These are phyloP conservation scores for Artibeus jamaicensis DNA, from an alignment of 2,797 vertebrate genomes.

Conservation along the genomic window DNA sequence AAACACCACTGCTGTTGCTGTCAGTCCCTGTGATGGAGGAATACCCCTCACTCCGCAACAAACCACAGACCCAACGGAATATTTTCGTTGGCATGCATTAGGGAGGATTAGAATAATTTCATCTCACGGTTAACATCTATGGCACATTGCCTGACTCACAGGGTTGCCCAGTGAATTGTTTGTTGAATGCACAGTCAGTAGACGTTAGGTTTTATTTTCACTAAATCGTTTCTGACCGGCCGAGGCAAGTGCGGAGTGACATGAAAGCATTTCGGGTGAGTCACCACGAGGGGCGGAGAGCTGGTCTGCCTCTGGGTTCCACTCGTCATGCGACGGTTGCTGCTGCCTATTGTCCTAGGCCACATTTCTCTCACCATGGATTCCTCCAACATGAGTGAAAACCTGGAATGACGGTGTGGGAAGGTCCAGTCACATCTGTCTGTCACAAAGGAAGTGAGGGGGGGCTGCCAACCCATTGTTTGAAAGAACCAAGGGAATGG, in stretches of 20 bases:
- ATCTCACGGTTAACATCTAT: neutral
- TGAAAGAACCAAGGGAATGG: constrained; percentile 55
- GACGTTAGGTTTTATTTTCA: neutral
- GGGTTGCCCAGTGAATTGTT: fast-evolving
- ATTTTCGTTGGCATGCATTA: neutral
- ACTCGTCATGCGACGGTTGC: neutral
- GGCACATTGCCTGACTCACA: fast-evolving
- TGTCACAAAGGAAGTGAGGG: constrained; percentile 79
- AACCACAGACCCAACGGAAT: neutral
- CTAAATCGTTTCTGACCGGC: fast-evolving
- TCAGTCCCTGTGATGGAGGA: neutral
- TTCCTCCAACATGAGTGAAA: constrained; percentile 50
- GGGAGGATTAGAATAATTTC: neutral
- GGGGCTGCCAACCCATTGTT: constrained; percentile 79
- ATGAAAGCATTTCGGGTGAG: neutral
- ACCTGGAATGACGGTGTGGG: constrained; percentile 47
- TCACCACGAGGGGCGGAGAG: neutral
- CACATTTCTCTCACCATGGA: constrained; percentile 59
- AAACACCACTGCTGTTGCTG: neutral
- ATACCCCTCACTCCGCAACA: neutral
- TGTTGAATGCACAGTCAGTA: fast-evolving
- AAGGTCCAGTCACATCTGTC: constrained; percentile 77
- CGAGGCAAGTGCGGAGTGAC: neutral
- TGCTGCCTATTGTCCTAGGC: constrained; percentile 50
- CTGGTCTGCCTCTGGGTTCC: neutral